A percentile compares a stretch with the other conserved stretches of the same genome.
phyloP scores from a whole-genome alignment of 2,113 vertebrate genomes.

The Phoenicopterus ruber region DNA sequence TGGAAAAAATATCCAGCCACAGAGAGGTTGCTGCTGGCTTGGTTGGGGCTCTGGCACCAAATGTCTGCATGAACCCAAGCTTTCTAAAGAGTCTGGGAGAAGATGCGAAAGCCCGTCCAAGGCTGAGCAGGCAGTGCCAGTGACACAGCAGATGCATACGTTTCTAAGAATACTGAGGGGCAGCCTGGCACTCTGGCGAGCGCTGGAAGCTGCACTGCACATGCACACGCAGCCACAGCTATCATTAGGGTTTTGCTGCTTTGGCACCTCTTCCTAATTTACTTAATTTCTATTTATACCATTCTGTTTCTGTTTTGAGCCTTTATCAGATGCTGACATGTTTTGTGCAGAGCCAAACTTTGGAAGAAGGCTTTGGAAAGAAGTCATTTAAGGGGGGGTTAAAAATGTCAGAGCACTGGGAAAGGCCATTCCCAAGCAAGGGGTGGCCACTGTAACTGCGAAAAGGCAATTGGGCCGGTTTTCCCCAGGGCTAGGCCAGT shows the following conservation, averaged over 20 bases:
- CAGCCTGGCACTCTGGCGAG: not conserved
- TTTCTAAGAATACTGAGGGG: constrained; percentile 29
- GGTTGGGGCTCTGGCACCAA: not conserved
- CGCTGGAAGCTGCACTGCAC: not conserved
- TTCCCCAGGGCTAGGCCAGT: not conserved
- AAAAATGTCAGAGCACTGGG: not conserved
- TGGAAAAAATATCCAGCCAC: not conserved
- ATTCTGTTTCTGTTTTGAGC: constrained; percentile 8
- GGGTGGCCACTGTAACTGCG: not conserved
- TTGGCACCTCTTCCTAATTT: constrained; percentile 48
- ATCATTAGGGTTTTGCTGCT: constrained; percentile 10
- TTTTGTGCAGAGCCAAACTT: not conserved
- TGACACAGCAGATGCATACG: constrained; percentile 37
- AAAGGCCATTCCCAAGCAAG: fast-evolving
- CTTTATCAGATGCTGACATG: not conserved
- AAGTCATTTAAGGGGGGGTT: not conserved
- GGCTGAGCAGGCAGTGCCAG: constrained; percentile 24
- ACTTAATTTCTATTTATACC: constrained; percentile 43
- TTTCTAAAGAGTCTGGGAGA: not conserved
- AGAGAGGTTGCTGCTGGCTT: not conserved
- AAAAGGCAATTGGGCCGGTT: not conserved
- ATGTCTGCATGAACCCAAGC: not conserved
- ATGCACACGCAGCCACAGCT: not conserved
- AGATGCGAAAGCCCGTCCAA: not conserved
- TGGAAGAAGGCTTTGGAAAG: not conserved